phyloP scores from a whole-genome alignment of 2,797 vertebrate species.

The Squalus acanthias region DNA sequence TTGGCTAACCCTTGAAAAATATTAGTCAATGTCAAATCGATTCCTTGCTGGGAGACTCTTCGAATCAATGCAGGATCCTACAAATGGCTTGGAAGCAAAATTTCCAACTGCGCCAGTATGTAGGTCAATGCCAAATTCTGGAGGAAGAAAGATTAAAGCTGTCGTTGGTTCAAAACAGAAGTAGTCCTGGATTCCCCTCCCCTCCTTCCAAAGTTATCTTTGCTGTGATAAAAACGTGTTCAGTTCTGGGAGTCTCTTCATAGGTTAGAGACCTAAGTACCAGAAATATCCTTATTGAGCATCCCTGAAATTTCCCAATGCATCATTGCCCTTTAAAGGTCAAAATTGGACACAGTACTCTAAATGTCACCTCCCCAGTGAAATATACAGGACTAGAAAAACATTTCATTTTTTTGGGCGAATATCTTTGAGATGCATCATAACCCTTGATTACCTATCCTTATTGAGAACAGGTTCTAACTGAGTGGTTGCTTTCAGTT shows the following conservation, averaged over 20 bases:
- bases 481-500: background rate
- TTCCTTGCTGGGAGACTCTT: background rate
- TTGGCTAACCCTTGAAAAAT: background rate
- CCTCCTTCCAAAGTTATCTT: background rate
- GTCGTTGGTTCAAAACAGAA: background rate
- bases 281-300: background rate
- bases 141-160: background rate
- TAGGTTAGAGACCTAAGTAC: background rate
- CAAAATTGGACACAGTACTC: background rate
- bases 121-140: background rate
- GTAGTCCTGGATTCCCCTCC: background rate
- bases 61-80: too few species aligned
- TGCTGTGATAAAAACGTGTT: background rate
- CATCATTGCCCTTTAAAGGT: background rate
- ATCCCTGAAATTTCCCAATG: background rate
- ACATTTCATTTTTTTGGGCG: background rate
- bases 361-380: background rate
- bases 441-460: background rate
- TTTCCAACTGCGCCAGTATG: background rate
- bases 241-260: background rate
- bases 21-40: background rate
- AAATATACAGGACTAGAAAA: background rate
- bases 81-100: background rate
- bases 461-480: background rate
- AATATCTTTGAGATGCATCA: background rate